These are phyloP conservation scores for Anthopleura xanthogrammica DNA, from an alignment of 92 coral and sea anemone genomes.

Conservation along the genomic window DNA sequence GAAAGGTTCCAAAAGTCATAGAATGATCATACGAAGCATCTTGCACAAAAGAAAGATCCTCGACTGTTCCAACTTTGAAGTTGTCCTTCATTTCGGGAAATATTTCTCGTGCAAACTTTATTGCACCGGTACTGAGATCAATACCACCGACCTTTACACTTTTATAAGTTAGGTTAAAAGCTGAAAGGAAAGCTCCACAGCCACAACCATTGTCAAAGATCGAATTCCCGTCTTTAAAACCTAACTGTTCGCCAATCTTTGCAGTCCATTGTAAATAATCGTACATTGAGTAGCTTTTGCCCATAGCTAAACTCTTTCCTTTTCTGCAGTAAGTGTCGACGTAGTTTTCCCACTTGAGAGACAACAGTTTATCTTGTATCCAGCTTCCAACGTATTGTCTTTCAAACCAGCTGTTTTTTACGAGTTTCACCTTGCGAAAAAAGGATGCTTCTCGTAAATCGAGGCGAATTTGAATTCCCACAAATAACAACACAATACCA, in stretches of 20 bases:
- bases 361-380: constrained; percentile 42
- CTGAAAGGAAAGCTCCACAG: constrained; percentile 58
- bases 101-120: constrained; percentile 45
- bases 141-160: constrained; percentile 54
- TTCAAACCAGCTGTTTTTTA: constrained; percentile 55
- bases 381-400: constrained; percentile 58
- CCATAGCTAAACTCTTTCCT: constrained; percentile 50
- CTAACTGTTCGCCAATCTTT: constrained; percentile 35
- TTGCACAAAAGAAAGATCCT: constrained; percentile 50
- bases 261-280: constrained; percentile 40
- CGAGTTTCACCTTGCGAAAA: constrained; percentile 55
- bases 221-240: constrained; percentile 47
- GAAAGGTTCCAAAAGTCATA: constrained; percentile 64
- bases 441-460: constrained; percentile 50
- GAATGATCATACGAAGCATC: constrained; percentile 52
- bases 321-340: constrained; percentile 47
- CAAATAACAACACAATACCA: constrained; percentile 6
- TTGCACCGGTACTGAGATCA: constrained; percentile 56
- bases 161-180: constrained; percentile 47
- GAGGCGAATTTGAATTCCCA: constrained; percentile 35
- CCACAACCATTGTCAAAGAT: constrained; percentile 70
- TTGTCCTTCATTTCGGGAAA: constrained; percentile 31
- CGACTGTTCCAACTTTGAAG: constrained; percentile 57
- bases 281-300: constrained; percentile 35
- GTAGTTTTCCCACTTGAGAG: constrained; percentile 57